These are phyloP conservation scores for Oriolus oriolus DNA, from an alignment of 2,113 vertebrate genomes.

Conservation along the genomic window DNA sequence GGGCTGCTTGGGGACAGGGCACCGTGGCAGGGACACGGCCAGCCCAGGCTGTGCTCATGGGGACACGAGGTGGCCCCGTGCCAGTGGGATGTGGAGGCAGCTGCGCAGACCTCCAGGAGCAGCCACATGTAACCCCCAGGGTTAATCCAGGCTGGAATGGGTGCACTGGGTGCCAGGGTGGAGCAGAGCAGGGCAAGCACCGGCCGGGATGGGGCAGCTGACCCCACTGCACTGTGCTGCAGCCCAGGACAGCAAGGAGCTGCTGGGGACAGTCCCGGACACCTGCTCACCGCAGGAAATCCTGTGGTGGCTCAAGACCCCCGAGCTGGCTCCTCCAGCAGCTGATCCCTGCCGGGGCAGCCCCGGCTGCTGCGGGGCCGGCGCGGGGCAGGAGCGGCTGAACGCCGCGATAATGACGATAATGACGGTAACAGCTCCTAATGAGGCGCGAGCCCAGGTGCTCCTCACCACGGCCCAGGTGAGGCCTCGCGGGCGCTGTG, in stretches of 20 bases:
- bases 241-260: neutral
- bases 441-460: neutral
- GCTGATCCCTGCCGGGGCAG: accelerated
- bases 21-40: neutral
- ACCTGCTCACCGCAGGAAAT: no score
- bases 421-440: neutral
- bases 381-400: neutral
- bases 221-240: accelerated
- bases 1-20: neutral
- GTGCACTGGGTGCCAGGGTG: neutral
- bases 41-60: accelerated
- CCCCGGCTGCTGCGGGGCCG: no score
- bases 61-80: accelerated
- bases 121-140: accelerated
- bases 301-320: neutral
- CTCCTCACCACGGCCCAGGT: neutral
- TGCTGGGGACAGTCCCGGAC: neutral
- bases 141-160: neutral
- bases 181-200: neutral
- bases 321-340: neutral
- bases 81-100: neutral
- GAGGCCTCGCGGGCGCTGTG: neutral
- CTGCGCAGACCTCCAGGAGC: accelerated
- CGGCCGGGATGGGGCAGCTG: no score
- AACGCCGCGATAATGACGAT: no score